phyloP scores from a whole-genome alignment of 2,797 vertebrate genomes.

The Tapera naevia region DNA sequence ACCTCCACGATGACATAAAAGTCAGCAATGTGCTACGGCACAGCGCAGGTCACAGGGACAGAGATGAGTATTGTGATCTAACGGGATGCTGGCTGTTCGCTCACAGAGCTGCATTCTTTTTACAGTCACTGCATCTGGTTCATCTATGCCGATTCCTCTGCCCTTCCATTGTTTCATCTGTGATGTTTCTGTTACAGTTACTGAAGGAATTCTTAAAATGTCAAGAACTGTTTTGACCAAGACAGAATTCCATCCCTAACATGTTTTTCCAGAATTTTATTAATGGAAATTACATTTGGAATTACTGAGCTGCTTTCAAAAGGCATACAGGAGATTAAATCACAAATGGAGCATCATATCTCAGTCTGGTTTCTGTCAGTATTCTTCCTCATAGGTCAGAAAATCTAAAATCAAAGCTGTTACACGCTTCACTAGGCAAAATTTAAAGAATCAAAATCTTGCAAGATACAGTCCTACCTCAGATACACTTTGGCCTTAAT shows the following conservation, averaged over 20 bases:
- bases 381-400: not conserved
- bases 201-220: not conserved
- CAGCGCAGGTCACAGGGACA: not conserved
- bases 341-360: conserved; percentile 13
- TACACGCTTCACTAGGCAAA: not conserved
- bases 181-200: not conserved
- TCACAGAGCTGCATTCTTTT: not conserved
- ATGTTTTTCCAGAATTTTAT: not conserved
- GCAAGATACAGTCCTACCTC: not conserved
- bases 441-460: not conserved
- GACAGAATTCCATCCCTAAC: not conserved
- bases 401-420: conserved; percentile 25
- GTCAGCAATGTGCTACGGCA: not conserved
- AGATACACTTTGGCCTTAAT: not conserved
- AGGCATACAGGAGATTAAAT: conserved; percentile 10
- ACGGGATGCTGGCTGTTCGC: not conserved
- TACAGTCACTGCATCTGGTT: not conserved
- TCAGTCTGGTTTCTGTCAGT: not conserved
- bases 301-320: conserved; percentile 19
- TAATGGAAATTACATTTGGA: not conserved
- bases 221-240: not conserved
- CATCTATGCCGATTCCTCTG: not conserved
- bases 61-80: not conserved
- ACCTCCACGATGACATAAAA: not conserved
- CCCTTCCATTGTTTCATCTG: not conserved